These are phyloP conservation scores for Calephelis perditalis DNA, from an alignment of 2,888 invertebrate genomes.

Conservation along the genomic window DNA sequence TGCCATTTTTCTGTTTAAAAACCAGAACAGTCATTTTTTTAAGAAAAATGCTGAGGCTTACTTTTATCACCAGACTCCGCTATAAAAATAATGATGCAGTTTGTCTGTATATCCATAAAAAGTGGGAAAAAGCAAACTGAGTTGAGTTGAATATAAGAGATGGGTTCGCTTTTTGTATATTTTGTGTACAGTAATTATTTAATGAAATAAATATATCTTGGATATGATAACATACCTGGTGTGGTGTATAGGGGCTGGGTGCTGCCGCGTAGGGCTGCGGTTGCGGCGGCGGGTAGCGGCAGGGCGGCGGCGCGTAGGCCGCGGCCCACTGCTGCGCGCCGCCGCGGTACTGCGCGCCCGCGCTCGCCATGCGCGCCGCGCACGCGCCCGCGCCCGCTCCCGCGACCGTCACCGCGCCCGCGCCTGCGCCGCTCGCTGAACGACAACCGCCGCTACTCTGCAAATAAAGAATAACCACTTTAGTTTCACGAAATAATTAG, in stretches of 20 bases:
- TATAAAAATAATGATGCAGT: no score
- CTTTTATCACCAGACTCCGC: no score
- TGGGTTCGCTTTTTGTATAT: no score
- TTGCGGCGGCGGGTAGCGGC: conserved; percentile 74
- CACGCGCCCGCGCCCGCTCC: conserved; percentile 71
- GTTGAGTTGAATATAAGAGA: no score
- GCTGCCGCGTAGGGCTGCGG: conserved; percentile 65
- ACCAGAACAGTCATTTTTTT: no score
- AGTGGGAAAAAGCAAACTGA: no score
- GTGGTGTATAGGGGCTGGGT: conserved; percentile 65
- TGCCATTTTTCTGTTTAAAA: neutral
- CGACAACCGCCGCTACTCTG: conserved; percentile 72
- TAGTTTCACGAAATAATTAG: neutral
- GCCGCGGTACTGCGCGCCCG: conserved; percentile 73
- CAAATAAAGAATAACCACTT: conserved; percentile 27
- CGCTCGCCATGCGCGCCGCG: conserved; percentile 76
- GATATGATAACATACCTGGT: conserved; percentile 47
- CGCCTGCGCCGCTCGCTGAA: conserved; percentile 57
- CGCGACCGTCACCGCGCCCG: conserved; percentile 69
- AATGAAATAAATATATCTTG: no score
- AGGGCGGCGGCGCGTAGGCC: conserved; percentile 71
- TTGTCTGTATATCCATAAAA: no score
- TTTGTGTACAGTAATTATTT: no score
- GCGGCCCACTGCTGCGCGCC: conserved; percentile 73
- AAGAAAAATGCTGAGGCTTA: no score